phyloP scores from a whole-genome alignment of 1,140 invertebrate genomes.

The Acyrthosiphon pisum region DNA sequence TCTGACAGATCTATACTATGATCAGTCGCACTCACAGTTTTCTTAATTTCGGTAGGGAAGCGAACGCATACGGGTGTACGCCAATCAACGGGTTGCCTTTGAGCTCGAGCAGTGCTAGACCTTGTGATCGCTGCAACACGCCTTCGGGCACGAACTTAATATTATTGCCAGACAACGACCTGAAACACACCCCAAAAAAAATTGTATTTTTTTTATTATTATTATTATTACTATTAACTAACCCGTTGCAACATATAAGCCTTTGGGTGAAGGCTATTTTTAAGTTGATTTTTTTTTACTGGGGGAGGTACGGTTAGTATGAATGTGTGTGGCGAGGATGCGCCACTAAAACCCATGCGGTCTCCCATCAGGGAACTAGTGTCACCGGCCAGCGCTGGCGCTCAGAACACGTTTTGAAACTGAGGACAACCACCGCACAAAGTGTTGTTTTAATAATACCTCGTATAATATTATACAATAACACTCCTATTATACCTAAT shows the following conservation, averaged over 20 bases:
- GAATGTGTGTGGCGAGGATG: no score
- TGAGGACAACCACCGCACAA: no score
- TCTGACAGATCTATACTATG: background rate
- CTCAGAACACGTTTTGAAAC: no score
- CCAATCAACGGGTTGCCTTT: conserved; percentile 75
- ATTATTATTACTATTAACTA: no score
- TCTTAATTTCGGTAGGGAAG: conserved; percentile 70
- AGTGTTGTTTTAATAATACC: background rate
- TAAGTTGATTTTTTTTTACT: no score
- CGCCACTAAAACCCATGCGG: no score
- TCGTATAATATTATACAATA: no score
- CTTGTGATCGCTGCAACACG: conserved; percentile 68
- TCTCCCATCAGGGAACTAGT: no score
- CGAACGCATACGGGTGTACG: conserved; percentile 72
- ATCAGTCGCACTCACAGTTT: conserved; percentile 70
- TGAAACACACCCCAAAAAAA: conserved; percentile 61
- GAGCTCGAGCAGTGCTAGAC: conserved; percentile 72
- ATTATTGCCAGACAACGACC: conserved; percentile 75
- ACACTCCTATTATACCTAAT: background rate
- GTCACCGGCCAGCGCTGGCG: no score
- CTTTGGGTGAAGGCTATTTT: no score
- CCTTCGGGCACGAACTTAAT: conserved; percentile 71
- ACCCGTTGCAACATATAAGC: no score
- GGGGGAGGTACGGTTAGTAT: no score
- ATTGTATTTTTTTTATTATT: background rate